Percentiles rank a stretch among this genome's conserved stretches.
Evolutionary conservation across 2,113 vertebrate genomes (phyloP).

Genomic region (Bufo gargarizans): DNA sequence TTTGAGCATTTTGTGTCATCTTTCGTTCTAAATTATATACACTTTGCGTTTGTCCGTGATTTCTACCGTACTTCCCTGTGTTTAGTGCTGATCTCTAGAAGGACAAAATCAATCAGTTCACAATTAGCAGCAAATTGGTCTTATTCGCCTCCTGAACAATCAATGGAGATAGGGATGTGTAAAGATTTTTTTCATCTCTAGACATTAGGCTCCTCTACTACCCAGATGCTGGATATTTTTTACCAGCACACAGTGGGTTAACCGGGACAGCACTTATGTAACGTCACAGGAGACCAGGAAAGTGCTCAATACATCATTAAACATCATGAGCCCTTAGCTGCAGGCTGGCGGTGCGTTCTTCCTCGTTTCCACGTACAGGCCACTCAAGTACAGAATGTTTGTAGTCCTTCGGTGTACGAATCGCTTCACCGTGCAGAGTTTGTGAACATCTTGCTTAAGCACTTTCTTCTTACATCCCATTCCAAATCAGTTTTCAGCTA

Average conservation of each 20-base stretch:
- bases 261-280: constrained; percentile 35
- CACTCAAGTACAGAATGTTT: constrained; percentile 28
- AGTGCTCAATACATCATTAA: constrained; percentile 55
- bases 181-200: background rate
- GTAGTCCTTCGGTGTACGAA: constrained; percentile 8
- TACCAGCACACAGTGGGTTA: constrained; percentile 22
- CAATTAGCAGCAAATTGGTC: background rate
- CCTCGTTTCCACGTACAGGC: constrained; percentile 2
- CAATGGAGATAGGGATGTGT: background rate
- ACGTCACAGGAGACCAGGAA: constrained; percentile 51
- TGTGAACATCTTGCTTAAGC: constrained; percentile 13
- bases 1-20: background rate
- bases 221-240: background rate
- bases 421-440: constrained; percentile 4
- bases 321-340: constrained; percentile 47
- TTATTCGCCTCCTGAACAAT: background rate
- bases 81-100: background rate
- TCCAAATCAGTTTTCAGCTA: background rate
- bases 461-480: background rate
- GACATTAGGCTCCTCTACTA: background rate
- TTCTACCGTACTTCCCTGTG: background rate
- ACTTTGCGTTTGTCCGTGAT: background rate
- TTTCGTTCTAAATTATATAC: background rate
- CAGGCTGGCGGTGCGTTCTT: constrained; percentile 24
- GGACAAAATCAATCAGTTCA: background rate